These are phyloP conservation scores for Tonatia bakeri DNA, from an alignment of 2,113 vertebrate genomes.

Conservation along the genomic window DNA sequence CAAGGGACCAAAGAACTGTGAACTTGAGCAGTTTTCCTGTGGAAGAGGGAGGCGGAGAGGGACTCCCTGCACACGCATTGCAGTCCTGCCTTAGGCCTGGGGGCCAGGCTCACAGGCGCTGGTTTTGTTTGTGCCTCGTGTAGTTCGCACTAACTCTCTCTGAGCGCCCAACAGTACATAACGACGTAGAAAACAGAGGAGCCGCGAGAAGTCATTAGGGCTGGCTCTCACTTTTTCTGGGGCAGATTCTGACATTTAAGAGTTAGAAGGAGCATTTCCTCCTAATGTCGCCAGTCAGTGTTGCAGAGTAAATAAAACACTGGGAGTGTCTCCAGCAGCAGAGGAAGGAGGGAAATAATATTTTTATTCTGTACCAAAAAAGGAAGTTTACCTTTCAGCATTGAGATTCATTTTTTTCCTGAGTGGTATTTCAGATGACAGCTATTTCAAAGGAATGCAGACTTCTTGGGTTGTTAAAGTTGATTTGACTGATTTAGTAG, in stretches of 20 bases:
- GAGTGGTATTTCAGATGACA: neutral
- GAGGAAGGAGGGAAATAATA: conserved; percentile 30
- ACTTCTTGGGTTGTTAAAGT: neutral
- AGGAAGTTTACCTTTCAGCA: conserved; percentile 13
- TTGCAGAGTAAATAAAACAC: conserved; percentile 47
- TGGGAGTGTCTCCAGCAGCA: conserved; percentile 20
- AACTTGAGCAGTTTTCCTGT: neutral
- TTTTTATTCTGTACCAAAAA: conserved; percentile 43
- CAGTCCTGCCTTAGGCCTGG: neutral
- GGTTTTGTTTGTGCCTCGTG: neutral
- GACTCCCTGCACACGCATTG: accelerated
- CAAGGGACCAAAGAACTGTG: neutral
- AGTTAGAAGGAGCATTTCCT: conserved; percentile 39
- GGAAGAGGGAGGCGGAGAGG: neutral
- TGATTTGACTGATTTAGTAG: neutral
- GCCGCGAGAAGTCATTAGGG: neutral
- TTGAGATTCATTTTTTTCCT: neutral
- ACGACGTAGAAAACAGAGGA: neutral
- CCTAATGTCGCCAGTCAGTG: neutral
- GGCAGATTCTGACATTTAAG: neutral
- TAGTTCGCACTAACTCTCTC: neutral
- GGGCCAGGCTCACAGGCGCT: neutral
- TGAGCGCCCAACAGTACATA: neutral
- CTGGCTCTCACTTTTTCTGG: neutral
- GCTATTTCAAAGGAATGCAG: neutral